These are phyloP conservation scores for Psettodes erumei DNA, from an alignment of 2,113 vertebrate genomes.

Conservation along the genomic window DNA sequence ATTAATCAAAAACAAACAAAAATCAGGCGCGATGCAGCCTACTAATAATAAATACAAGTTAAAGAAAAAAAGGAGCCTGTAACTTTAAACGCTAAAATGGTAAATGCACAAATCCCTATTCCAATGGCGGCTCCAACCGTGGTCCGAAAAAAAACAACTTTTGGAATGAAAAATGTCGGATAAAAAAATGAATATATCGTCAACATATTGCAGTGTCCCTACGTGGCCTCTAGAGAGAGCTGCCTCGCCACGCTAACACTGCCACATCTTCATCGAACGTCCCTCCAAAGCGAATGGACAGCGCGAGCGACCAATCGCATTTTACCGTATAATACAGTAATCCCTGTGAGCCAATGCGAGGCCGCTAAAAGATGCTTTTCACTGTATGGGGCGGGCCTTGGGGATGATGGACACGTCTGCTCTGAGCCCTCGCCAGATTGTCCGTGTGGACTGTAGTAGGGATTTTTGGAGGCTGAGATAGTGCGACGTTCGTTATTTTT, in stretches of 20 bases:
- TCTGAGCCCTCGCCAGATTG: slow-evolving; percentile 54
- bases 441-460: slow-evolving; percentile 54
- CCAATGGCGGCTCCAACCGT: neutral
- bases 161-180: neutral
- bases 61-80: neutral
- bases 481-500: slow-evolving; percentile 46
- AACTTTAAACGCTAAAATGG: neutral
- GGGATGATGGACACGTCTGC: slow-evolving; percentile 67
- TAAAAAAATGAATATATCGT: too few relatives aligned
- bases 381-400: slow-evolving; percentile 71
- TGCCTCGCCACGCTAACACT: neutral
- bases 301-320: slow-evolving; percentile 53
- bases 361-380: slow-evolving; percentile 30
- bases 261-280: slow-evolving; percentile 9
- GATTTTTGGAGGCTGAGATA: slow-evolving; percentile 58
- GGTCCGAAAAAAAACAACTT: neutral
- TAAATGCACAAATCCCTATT: neutral
- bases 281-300: slow-evolving; percentile 41
- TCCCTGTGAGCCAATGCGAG: slow-evolving; percentile 52
- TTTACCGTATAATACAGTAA: slow-evolving; percentile 50
- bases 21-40: neutral
- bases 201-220: slow-evolving; percentile 5
- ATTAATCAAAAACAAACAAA: neutral
- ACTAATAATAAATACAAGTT: neutral
- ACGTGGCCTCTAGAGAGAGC: slow-evolving; percentile 43